Evolutionary conservation across 1,140 invertebrate genomes (phyloP), one percentile per base, ranked within the genome.

Genomic region (Brachystomella parvula): DNA sequence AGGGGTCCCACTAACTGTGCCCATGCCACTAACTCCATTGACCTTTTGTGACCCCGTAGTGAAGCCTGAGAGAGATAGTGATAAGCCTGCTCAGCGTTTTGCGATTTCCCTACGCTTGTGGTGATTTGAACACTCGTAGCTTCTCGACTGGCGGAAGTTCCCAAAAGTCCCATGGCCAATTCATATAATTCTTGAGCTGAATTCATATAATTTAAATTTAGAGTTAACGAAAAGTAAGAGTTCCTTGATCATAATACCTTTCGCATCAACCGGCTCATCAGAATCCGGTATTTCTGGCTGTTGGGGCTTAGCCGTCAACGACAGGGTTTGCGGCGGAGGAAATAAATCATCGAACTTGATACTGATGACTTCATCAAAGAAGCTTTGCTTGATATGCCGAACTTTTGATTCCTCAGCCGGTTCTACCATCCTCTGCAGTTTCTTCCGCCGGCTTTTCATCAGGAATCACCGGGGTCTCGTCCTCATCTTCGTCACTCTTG

Each of bases 21-120:
- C 87, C 93, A 94, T 0, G 91, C 93, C 6, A 96, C 75, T 76
- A 88, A 84, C 63, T 91, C 87, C 75, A 87, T 83, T 0, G 94
- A 89, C 71, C 88, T 85, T 3, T 79, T 79, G 76, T 96, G 90
- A 35, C 90, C 91, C 24, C 87, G 78, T 53, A 86, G 83, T 0
- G 91, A 87, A 0, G 94, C 89, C 68, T 85, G 78, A 31, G 84
- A 80, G 6, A 95, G 78, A 47, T 88, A 75, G 53, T 82, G 78
- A 73, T 87, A 89, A 6, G 86, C 85, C 63, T 82, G 81, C 0
- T 79, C 77, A 68, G 85, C 83, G 74, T 89, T 85, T 1, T 84
- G 81, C 0, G 64, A 33, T 33, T 68, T 68, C 0, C 70, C 70
- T 31, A 71, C 64, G 56, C 63, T 66, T 1, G 66, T 68, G 3